Evolutionary conservation across 2,113 vertebrate genomes (phyloP), one percentile per base, ranked within the genome.

Genomic region (Osmerus mordax): DNA sequence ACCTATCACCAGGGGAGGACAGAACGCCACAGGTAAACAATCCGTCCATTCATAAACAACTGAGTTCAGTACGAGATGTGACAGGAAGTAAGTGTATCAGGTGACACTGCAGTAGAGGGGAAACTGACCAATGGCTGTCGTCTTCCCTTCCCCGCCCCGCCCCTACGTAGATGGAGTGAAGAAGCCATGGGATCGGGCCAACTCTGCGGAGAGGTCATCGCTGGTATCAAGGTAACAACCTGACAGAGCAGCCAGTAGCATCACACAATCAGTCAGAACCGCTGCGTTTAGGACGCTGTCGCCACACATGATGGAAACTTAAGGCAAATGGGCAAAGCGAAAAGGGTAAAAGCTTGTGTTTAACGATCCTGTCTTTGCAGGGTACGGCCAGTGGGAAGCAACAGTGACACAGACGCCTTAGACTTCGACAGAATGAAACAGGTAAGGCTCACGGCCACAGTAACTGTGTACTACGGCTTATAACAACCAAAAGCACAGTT

Each of bases 371-470:
- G 54, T 55, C 16, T 80, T 19, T 55, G 15, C 87, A 99, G 97
- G 92, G 93, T 95, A 92, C 96, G 97, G 81, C 91, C 95, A 3
- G 94, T 88, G 0, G 96, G 94, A 55, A 94, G 95, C 52, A 90
- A 91, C 70, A 92, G 89, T 0, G 96, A 99, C 23, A 62, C 95
- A 88, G 97, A 99, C 81, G 91, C 94, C 84, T 94, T 96, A 89
- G 97, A 98, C 87, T 91, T 98, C 67, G 97, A 98, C 83, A 93
- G 95, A 82, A 98, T 99, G 96, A 99, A 99, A 82, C 96, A 98
- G 94, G 97, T 97, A 89, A 90, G 90, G 12, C 15, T 14, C 28
- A 12, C 62, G 8, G 9, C 2, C 7, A 6, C 3, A 47, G 19
- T 4, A n/a, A 47, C 9, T 12, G 4, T 19, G 64, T 19, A 29